Conservation (phyloP, 2,888 invertebrate genomes). For the Caenorhabditis angaria region DNA sequence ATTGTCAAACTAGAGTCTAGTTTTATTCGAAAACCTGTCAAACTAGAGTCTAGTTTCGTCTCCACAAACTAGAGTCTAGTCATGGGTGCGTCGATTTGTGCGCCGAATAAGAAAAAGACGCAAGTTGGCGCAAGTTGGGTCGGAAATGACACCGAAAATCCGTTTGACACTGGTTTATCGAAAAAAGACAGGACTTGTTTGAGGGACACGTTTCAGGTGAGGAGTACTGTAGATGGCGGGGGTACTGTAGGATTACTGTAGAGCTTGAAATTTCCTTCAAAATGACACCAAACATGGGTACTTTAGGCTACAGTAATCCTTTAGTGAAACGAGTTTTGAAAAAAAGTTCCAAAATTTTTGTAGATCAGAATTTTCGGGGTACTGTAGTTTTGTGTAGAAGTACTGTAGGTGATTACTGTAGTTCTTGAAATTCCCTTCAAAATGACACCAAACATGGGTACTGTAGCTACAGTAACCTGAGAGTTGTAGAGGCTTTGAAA, state of each 20-base stretch:
- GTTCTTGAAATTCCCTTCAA: conserved; percentile 22
- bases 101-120: conserved; percentile 61
- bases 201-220: conserved; percentile 67
- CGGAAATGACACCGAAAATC: conserved; percentile 69
- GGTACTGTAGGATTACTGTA: not conserved
- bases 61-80: conserved; percentile 7
- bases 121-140: conserved; percentile 65
- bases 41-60: not conserved
- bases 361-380: too few relatives aligned
- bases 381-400: not conserved
- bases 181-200: conserved; percentile 69
- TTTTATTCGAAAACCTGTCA: not conserved
- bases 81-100: conserved; percentile 69
- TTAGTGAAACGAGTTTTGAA: not conserved
- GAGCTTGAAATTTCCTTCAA: conserved; percentile 21
- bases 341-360: too few relatives aligned
- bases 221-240: not conserved
- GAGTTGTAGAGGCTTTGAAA: not conserved
- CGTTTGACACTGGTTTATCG: conserved; percentile 63
- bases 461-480: too few relatives aligned
- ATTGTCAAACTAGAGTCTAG: not conserved
- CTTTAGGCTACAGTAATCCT: too few relatives aligned
- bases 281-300: too few relatives aligned
- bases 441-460: too few relatives aligned
- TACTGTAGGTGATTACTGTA: not conserved